phyloP scores from a whole-genome alignment of 64 coral and sea anemone genomes.

The Pocillopora damicornis region DNA sequence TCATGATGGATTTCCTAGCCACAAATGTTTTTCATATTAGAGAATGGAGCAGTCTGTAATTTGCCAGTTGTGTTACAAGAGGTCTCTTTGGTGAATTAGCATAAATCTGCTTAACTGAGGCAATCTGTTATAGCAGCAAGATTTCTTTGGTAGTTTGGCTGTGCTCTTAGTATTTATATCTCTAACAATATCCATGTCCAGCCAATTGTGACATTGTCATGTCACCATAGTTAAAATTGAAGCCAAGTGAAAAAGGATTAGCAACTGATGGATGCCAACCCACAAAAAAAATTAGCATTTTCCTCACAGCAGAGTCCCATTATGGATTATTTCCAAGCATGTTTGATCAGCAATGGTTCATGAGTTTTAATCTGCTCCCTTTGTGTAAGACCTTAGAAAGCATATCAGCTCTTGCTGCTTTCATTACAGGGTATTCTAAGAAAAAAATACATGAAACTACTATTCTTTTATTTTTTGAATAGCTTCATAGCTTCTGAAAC shows the following conservation, averaged over 20 bases:
- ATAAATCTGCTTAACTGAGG: conserved; percentile 24
- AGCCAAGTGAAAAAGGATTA: background rate
- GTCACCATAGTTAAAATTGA: background rate
- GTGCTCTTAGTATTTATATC: background rate
- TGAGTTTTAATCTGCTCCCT: background rate
- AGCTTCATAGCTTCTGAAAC: background rate
- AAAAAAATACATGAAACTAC: background rate
- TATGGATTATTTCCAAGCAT: background rate
- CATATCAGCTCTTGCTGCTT: background rate
- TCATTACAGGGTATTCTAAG: background rate
- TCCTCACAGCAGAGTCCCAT: background rate
- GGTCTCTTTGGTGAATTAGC: conserved; percentile 6
- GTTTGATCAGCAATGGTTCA: background rate
- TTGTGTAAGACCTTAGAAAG: background rate
- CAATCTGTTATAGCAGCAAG: background rate
- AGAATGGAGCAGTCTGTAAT: background rate
- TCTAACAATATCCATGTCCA: background rate
- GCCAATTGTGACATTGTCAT: background rate
- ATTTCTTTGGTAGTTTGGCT: background rate
- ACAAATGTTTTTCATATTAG: background rate
- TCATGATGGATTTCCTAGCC: background rate
- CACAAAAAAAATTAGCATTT: background rate
- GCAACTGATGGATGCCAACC: background rate
- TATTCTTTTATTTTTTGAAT: background rate
- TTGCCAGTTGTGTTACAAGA: background rate